Percentiles rank a stretch among this genome's conserved stretches.
Conservation (phyloP, 2,113 vertebrate genomes). For the Pipra filicauda region DNA sequence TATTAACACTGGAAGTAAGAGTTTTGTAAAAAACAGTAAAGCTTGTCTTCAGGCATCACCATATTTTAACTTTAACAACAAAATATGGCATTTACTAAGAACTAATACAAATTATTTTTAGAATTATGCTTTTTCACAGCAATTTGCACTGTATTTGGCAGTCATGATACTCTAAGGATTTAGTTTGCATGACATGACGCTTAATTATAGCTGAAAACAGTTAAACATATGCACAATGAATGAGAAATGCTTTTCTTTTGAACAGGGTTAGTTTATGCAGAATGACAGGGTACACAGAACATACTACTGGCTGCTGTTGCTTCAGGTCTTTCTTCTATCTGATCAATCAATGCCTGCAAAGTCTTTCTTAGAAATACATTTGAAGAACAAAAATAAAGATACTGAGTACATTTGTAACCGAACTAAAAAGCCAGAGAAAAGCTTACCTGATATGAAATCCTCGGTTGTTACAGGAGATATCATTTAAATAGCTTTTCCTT, state of each 20-base stretch:
- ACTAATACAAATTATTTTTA: conserved; percentile 35
- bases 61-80: not conserved
- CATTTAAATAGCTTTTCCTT: conserved; percentile 6
- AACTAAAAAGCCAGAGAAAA: conserved; percentile 50
- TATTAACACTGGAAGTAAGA: not conserved
- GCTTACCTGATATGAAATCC: conserved; percentile 59
- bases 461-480: not conserved
- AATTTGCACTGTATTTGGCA: conserved; percentile 40
- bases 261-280: conserved; percentile 77
- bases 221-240: conserved; percentile 76
- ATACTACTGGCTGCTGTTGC: conserved; percentile 60
- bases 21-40: conserved; percentile 37
- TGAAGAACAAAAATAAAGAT: conserved; percentile 52
- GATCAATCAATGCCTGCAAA: conserved; percentile 55
- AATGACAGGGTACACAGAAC: conserved; percentile 80
- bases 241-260: conserved; percentile 74
- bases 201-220: conserved; percentile 79
- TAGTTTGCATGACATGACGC: conserved; percentile 78
- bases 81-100: not conserved
- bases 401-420: not conserved
- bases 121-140: conserved; percentile 18
- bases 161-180: conserved; percentile 68
- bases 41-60: not conserved
- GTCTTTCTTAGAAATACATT: conserved; percentile 63
- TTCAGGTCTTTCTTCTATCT: conserved; percentile 43